Conservation (phyloP, 2,797 vertebrate species). For the Lacerta agilis region DNA sequence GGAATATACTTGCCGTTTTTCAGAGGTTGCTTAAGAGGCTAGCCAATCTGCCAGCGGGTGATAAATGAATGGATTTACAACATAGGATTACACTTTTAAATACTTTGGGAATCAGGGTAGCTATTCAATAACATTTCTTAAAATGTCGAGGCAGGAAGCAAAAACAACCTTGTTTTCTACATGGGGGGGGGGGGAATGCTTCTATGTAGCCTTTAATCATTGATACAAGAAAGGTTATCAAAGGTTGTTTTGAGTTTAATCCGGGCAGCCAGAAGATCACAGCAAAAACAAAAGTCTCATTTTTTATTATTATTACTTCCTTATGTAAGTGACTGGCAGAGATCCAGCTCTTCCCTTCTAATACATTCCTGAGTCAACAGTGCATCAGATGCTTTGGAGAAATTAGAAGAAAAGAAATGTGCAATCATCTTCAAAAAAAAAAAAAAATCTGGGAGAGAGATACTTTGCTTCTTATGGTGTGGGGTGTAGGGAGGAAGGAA, state of each 20-base stretch:
- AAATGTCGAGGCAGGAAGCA: neutral
- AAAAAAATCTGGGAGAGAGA: neutral
- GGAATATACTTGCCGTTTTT: neutral
- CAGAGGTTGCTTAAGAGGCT: neutral
- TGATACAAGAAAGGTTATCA: constrained; percentile 26
- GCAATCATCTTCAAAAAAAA: neutral
- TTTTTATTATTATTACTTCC: neutral
- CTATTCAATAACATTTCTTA: neutral
- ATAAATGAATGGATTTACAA: neutral
- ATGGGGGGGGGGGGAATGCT: neutral
- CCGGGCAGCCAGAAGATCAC: constrained; percentile 1
- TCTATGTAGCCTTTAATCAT: constrained; percentile 7
- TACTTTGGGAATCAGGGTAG: neutral
- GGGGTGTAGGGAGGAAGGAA: too few species aligned
- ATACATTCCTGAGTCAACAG: constrained; percentile 53
- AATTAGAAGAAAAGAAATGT: constrained; percentile 36
- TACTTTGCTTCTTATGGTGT: neutral
- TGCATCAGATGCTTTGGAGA: constrained; percentile 23
- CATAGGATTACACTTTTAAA: neutral
- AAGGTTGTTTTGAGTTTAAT: neutral
- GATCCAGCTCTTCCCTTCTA: constrained; percentile 47
- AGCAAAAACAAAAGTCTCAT: constrained; percentile 14
- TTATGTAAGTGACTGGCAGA: constrained; percentile 37
- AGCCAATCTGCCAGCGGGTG: neutral
- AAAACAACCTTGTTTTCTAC: neutral